A percentile compares a stretch with the other conserved stretches of the same genome.
These are phyloP conservation scores for Stegana nigrithorax DNA, from an alignment of 2,888 invertebrate genomes.

Conservation along the genomic window DNA sequence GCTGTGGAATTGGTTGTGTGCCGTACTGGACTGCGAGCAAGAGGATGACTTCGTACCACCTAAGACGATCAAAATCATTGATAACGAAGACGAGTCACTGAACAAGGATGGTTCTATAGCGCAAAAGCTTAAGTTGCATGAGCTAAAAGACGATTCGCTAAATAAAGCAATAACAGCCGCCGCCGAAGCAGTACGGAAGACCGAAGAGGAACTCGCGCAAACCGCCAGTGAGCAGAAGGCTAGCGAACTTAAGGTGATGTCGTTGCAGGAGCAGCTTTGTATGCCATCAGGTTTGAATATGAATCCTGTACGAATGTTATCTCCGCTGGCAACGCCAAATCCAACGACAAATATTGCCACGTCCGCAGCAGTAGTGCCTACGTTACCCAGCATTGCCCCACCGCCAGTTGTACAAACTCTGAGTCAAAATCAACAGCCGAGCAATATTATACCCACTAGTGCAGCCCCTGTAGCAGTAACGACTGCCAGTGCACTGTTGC, in stretches of 20 bases:
- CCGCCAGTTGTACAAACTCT: slow-evolving; percentile 15
- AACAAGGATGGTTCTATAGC: slow-evolving; percentile 28
- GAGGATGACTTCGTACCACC: slow-evolving; percentile 76
- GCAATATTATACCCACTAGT: slow-evolving; percentile 9
- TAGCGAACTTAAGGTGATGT: slow-evolving; percentile 64
- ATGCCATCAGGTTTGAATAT: slow-evolving; percentile 68
- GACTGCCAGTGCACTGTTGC: slow-evolving; percentile 32
- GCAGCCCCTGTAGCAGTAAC: neutral
- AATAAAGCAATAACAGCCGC: slow-evolving; percentile 36
- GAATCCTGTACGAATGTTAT: slow-evolving; percentile 67
- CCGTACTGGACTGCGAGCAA: slow-evolving; percentile 79
- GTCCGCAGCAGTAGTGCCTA: slow-evolving; percentile 17
- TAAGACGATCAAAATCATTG: slow-evolving; percentile 65
- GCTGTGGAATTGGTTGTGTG: slow-evolving; percentile 83
- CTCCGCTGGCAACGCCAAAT: slow-evolving; percentile 63
- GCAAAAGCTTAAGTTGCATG: slow-evolving; percentile 45
- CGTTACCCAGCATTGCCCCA: slow-evolving; percentile 28
- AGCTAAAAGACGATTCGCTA: slow-evolving; percentile 50
- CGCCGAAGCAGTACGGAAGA: slow-evolving; percentile 51
- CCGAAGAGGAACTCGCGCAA: slow-evolving; percentile 50
- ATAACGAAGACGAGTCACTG: slow-evolving; percentile 49
- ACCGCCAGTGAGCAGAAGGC: slow-evolving; percentile 55
- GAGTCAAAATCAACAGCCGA: neutral
- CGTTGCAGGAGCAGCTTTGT: slow-evolving; percentile 66
- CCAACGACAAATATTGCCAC: slow-evolving; percentile 48